phyloP scores from a whole-genome alignment of 1,140 invertebrate genomes.

The Phthorimaea operculella region DNA sequence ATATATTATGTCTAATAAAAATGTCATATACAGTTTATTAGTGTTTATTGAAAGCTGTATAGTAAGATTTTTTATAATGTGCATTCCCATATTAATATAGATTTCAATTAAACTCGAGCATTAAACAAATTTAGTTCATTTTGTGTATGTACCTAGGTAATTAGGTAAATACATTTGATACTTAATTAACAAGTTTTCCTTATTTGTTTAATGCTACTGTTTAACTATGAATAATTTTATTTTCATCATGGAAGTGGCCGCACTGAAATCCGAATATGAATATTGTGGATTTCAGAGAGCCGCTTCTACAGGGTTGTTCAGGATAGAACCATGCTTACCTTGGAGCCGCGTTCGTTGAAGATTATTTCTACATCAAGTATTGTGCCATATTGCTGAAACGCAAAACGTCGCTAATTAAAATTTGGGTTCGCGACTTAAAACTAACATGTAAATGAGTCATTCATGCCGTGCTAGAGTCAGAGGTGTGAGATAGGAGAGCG shows the following conservation, averaged over 20 bases:
- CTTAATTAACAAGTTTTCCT: no score
- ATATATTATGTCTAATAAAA: no score
- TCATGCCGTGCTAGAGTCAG: conserved; percentile 33
- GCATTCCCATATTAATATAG: no score
- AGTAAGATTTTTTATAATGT: no score
- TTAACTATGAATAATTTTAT: not conserved
- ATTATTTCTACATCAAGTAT: conserved; percentile 99
- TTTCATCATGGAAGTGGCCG: conserved; percentile 28
- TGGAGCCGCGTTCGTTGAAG: conserved; percentile 99
- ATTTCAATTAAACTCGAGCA: no score
- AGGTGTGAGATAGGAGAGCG: not conserved
- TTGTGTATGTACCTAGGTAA: no score
- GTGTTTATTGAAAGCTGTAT: no score
- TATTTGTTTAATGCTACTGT: not conserved
- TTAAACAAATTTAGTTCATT: no score
- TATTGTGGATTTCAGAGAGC: conserved; percentile 41
- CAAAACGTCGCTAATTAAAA: conserved; percentile 56
- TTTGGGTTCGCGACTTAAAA: conserved; percentile 11
- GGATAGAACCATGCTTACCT: conserved; percentile 79
- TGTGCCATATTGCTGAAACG: conserved; percentile 95
- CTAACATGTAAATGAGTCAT: conserved; percentile 19
- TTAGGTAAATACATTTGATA: no score
- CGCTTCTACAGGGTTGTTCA: conserved; percentile 23
- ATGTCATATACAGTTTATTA: no score
- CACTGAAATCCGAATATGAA: conserved; percentile 31